These are phyloP conservation scores for Horisme vitalbata DNA, from an alignment of 2,888 invertebrate species.

Conservation along the genomic window DNA sequence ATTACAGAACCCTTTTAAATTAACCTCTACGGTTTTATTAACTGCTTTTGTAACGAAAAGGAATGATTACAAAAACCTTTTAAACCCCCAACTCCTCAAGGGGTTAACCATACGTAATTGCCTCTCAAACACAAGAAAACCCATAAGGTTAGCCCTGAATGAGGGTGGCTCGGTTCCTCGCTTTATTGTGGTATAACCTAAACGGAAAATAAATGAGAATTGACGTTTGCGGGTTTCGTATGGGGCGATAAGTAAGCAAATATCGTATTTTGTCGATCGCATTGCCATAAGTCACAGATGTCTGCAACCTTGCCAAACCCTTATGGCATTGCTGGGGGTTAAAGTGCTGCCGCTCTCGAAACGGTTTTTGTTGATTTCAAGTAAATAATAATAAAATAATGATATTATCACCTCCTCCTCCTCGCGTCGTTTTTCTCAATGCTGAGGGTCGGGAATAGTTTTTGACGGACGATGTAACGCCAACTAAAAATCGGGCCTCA, in stretches of 20 bases:
- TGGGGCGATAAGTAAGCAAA: conserved; percentile 35
- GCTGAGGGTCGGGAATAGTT: too few relatives aligned
- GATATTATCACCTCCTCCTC: too few relatives aligned
- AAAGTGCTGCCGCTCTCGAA: too few relatives aligned
- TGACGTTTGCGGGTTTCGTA: conserved; percentile 32
- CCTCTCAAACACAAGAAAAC: conserved; percentile 15
- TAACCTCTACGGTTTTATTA: too few relatives aligned
- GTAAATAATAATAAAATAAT: too few relatives aligned
- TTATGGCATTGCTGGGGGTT: too few relatives aligned
- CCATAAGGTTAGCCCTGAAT: conserved; percentile 13
- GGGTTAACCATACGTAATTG: conserved; percentile 20
- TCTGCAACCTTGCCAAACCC: conserved; percentile 28
- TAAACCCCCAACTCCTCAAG: conserved; percentile 15
- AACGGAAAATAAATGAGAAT: conserved; percentile 34
- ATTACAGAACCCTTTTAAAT: too few relatives aligned
- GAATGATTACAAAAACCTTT: conserved; percentile 13
- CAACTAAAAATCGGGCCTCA: too few relatives aligned
- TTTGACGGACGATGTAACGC: too few relatives aligned
- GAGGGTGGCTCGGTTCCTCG: conserved; percentile 21
- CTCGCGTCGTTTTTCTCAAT: too few relatives aligned
- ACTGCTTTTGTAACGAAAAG: background rate
- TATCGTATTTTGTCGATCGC: conserved; percentile 26
- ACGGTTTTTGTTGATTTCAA: too few relatives aligned
- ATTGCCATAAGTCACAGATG: conserved; percentile 32
- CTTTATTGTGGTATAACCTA: conserved; percentile 29